Evolutionary conservation across 64 coral and sea anemone species (phyloP), one percentile per base, ranked within the genome.

Genomic region (Hydrozoanthus tunicans): DNA sequence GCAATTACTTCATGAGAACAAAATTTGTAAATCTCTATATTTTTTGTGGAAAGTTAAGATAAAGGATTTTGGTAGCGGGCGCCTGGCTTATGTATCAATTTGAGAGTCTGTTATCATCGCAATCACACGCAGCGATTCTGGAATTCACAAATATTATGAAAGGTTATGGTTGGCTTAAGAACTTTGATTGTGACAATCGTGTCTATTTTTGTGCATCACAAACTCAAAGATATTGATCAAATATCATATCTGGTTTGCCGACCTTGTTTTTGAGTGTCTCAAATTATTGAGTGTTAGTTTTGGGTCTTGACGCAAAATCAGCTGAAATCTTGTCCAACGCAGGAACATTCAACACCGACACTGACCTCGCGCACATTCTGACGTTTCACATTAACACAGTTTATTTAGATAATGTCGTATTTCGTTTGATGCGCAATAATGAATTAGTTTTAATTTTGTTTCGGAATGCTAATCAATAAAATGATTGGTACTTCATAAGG

Each of bases 61-160:
- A 6, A 17, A 70, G 0, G 53, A n/a, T 73, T 73, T 53, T 78
- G n/a, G 13, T 32, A 78, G 12, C 3, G 9, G 27, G 68, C 4
- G 43, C 14, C 64, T 79, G 77, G 77, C 17, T 81, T 51, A 60
- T 63, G 80, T 77, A 89, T 82, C 86, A 83, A 60, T 79, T 51
- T 58, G 24, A 77, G 76, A 85, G 27, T 26, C 8, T 94, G 93
- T 91, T 94, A 94, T 94, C 93, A 61, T 70, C 82, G 54, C 56
- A 76, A 90, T 94, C 89, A 63, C 73, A 79, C 93, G 64, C 79
- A 64, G 89, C 62, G 93, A 94, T 73, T 60, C 52, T 78, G 93
- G 93, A 94, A 94, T 94, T 94, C 93, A 79, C 79, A 94, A 94
- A 94, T 94, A 94, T 90, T 91, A 91, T 83, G 56, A 10, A 58